A percentile compares a stretch with the other conserved stretches of the same genome.
Evolutionary conservation across 2,113 vertebrate species (phyloP).

Genomic region (Tenrec ecaudatus): DNA sequence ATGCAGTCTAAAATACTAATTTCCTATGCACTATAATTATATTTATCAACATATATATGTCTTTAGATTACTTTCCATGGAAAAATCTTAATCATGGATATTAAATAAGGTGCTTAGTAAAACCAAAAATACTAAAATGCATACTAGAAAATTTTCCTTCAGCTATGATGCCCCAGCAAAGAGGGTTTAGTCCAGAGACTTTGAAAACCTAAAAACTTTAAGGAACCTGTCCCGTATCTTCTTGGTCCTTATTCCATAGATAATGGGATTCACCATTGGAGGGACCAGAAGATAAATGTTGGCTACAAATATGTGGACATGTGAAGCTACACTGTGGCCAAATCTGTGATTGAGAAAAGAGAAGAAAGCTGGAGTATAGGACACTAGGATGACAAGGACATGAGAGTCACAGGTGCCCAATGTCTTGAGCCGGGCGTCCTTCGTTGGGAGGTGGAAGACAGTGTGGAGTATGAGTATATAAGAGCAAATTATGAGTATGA

Average conservation of each 20-base stretch:
- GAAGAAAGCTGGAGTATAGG: conserved; percentile 75
- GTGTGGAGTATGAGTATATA: conserved; percentile 76
- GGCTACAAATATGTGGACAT: conserved; percentile 74
- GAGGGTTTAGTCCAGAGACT: neutral
- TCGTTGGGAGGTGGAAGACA: conserved; percentile 71
- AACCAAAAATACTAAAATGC: conserved; percentile 53
- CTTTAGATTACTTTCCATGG: neutral
- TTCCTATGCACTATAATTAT: neutral
- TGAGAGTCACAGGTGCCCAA: conserved; percentile 79
- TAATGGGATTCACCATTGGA: conserved; percentile 75
- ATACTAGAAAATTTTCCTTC: neutral
- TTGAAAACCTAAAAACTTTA: conserved; percentile 50
- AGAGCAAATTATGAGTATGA: conserved; percentile 75
- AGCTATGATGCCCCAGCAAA: neutral
- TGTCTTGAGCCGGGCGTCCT: conserved; percentile 71
- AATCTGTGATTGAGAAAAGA: conserved; percentile 79
- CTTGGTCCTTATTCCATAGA: conserved; percentile 69
- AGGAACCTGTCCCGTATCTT: conserved; percentile 59
- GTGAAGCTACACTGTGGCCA: conserved; percentile 55
- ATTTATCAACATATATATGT: neutral
- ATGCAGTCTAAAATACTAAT: neutral
- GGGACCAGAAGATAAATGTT: conserved; percentile 78
- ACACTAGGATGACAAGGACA: conserved; percentile 75
- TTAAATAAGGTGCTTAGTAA: conserved; percentile 1
- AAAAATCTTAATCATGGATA: neutral